phyloP scores from a whole-genome alignment of 2,113 vertebrate genomes.

The Agelaius tricolor region DNA sequence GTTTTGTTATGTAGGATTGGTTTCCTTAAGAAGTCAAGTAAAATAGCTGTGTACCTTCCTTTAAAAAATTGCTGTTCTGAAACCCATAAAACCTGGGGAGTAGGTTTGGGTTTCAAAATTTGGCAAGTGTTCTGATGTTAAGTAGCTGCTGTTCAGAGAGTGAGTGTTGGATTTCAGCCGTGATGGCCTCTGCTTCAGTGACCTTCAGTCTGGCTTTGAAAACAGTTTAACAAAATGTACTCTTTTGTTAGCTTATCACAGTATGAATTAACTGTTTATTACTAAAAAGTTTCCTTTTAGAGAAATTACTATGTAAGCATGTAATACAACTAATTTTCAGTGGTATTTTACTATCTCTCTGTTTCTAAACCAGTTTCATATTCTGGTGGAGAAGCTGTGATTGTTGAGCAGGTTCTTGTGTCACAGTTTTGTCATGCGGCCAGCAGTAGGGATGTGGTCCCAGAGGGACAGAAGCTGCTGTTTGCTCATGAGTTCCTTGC shows the following conservation, averaged over 20 bases:
- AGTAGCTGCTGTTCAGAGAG: neutral
- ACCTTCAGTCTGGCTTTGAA: neutral
- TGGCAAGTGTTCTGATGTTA: neutral
- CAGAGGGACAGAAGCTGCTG: neutral
- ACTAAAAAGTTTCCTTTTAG: neutral
- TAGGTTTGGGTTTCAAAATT: neutral
- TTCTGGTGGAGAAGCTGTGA: neutral
- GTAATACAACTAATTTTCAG: neutral
- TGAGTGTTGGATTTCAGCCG: neutral
- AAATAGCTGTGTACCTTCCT: neutral
- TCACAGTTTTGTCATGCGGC: neutral
- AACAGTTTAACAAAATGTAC: neutral
- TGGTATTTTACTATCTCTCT: neutral
- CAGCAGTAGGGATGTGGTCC: neutral
- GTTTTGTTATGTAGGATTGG: neutral
- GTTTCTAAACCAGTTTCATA: neutral
- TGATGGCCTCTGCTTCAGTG: neutral
- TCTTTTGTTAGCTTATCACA: neutral
- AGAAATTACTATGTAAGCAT: neutral
- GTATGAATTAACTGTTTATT: neutral
- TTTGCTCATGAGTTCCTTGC: neutral
- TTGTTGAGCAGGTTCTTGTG: neutral
- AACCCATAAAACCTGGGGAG: neutral
- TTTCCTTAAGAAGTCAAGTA: neutral
- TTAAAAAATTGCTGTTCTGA: neutral